Base-by-base conservation (phyloP, 2,113 vertebrate species). In the Circaetus gallicus region DNA sequence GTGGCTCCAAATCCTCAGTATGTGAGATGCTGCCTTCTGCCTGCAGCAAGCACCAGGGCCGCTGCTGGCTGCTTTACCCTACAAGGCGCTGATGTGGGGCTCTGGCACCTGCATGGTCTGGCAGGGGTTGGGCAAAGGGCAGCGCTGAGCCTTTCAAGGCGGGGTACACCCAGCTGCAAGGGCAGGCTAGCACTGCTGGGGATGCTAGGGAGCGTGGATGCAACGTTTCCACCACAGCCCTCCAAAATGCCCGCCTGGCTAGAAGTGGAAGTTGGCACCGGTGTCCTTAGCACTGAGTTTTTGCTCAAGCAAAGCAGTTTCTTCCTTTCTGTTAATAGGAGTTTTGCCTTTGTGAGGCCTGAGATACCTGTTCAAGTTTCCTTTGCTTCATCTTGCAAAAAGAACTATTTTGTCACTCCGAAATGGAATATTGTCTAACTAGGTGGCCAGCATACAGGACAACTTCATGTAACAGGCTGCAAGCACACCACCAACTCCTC, bases 1-100 rank as follows among this genome's bases (percentile, higher is more conserved):
- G 0, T 1, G 4, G 59, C 53, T 76, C 50, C 45, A 47, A 25
- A 52, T 19, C 40, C 58, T 16, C 8, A 21, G 26, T 4, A 43
- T 0, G 0, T 0, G 36, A n/a, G 65, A 16, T 14, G 47, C 34
- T 52, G 53, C 29, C 38, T 53, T 47, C 34, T 1, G 17, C 70
- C 72, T 11, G 58, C 69, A 67, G 38, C 2, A 5, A 38, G 29
- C 56, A 15, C 22, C 21, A 8, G 13, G 47, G 43, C 17, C 5
- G 4, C 66, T 61, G 82, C 45, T 10, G 49, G 55, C 61, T 66
- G 58, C 58, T 63, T 20, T 55, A 17, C 13, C 21, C 11, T 2
- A 4, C 0, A 0, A 8, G 29, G 45, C 36, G 43, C 16, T 9
- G 3, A 43, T 8, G 14, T 13, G 40, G 45, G 59, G n/a, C 80